phyloP scores from a whole-genome alignment of 2,888 invertebrate species.

The Xestia xanthographa region DNA sequence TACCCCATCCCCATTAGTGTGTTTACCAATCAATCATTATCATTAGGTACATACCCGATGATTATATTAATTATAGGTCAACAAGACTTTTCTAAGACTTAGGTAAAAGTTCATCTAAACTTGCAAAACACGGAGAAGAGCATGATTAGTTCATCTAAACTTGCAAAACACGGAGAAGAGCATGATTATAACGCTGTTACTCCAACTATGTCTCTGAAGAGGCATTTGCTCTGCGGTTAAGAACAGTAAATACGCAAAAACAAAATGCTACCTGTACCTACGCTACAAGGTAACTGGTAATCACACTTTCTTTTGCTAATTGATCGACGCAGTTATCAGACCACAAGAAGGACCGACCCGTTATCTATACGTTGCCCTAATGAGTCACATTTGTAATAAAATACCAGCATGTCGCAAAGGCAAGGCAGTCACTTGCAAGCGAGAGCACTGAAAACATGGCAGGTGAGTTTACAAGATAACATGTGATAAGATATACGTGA shows the following conservation, averaged over 20 bases:
- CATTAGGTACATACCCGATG: too few relatives aligned
- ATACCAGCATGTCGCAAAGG: conserved; percentile 50
- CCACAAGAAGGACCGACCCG: conserved; percentile 26
- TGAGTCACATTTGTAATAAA: conserved; percentile 71
- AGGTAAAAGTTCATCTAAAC: neutral
- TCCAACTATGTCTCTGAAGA: too few relatives aligned
- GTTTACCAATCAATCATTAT: too few relatives aligned
- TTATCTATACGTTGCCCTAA: conserved; percentile 58
- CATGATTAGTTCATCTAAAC: too few relatives aligned
- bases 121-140: neutral
- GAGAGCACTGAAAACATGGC: conserved; percentile 72
- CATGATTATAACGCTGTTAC: neutral
- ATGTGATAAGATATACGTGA: conserved; percentile 58
- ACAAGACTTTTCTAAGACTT: neutral
- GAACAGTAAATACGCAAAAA: neutral
- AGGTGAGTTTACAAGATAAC: conserved; percentile 73
- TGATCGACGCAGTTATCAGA: conserved; percentile 45
- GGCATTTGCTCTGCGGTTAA: neutral
- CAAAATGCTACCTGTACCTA: neutral
- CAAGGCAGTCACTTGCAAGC: conserved; percentile 63
- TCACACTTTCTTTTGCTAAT: conserved; percentile 47
- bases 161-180: neutral
- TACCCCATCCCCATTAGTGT: too few relatives aligned
- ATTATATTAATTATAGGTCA: too few relatives aligned
- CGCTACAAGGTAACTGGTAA: neutral